Evolutionary conservation across 2,113 vertebrate species (phyloP), one percentile per base, ranked within the genome.

Genomic region (Hippocampus zosterae): DNA sequence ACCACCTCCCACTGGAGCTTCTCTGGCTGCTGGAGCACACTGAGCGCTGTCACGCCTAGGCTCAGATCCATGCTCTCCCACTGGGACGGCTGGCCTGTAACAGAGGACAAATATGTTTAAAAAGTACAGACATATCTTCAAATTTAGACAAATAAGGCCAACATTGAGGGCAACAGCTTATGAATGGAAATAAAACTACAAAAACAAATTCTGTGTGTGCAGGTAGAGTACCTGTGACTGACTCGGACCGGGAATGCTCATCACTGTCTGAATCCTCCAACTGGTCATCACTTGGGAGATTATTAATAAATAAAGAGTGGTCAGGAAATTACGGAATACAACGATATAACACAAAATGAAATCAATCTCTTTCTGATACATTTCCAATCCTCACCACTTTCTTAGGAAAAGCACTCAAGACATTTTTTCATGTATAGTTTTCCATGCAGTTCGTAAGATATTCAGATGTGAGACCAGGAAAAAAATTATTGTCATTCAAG

Each of bases 1-100:
- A 98, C 96, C 65, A 98, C 96, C 88, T 99, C 98, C 97, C 96
- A 99, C 79, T 98, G 96, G 77, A 98, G 93, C 76, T 97, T 98
- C 86, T 99, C 98, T 21, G 98, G 98, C 84, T 99, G 98, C 84
- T 99, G 98, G 53, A 99, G 96, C 80, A 99, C 91, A 13, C 96
- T 97, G 56, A 99, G 92, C 0, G 97, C 95, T 10, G 97, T 98
- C 86, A 99, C 91, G 52, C 96, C 96, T 15, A 99, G 93, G 84
- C 90, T 96, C 77, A 98, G 91, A 81, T 99, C 97, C 94, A 98
- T 93, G 42, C 93, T 93, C 89, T 99, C 97, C 86, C 97, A 97
- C 76, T 96, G 96, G 55, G 96, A 95, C 44, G 94, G 92, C 71
- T 95, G 96, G 70, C 97, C 97, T 98, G 88, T 25, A 76, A 56